Evolutionary conservation across 2,888 invertebrate genomes (phyloP).

Genomic region (Germaria angustata): DNA sequence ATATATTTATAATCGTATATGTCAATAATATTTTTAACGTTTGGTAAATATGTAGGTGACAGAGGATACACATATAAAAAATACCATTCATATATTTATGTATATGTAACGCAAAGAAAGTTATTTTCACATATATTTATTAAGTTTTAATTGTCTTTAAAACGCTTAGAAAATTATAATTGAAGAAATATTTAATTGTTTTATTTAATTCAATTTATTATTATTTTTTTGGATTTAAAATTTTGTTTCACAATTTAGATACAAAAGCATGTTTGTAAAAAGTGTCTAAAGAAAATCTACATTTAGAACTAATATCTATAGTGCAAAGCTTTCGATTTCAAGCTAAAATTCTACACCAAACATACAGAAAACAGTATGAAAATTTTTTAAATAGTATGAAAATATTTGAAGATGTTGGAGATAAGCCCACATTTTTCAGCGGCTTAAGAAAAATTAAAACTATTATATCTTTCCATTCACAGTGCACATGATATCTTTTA

Average conservation of each 20-base stretch:
- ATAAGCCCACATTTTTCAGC: too few species aligned
- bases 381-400: too few species aligned
- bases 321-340: too few species aligned
- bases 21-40: slow-evolving; percentile 22
- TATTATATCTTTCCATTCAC: too few species aligned
- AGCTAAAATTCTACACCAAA: too few species aligned
- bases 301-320: too few species aligned
- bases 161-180: background rate
- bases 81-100: background rate
- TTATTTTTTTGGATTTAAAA: background rate
- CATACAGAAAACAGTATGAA: too few species aligned
- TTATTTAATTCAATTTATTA: too few species aligned
- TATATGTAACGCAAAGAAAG: slow-evolving; percentile 23
- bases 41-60: background rate
- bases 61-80: background rate
- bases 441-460: too few species aligned
- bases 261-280: slow-evolving; percentile 18
- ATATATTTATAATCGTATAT: background rate
- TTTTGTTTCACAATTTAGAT: slow-evolving; percentile 24
- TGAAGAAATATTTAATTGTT: background rate
- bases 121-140: background rate
- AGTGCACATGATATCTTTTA: too few species aligned
- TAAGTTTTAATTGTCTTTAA: background rate
- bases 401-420: too few species aligned
- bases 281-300: too few species aligned